These are phyloP conservation scores for Amitus sp. DNA, from an alignment of 2,888 invertebrate genomes.

Conservation along the genomic window DNA sequence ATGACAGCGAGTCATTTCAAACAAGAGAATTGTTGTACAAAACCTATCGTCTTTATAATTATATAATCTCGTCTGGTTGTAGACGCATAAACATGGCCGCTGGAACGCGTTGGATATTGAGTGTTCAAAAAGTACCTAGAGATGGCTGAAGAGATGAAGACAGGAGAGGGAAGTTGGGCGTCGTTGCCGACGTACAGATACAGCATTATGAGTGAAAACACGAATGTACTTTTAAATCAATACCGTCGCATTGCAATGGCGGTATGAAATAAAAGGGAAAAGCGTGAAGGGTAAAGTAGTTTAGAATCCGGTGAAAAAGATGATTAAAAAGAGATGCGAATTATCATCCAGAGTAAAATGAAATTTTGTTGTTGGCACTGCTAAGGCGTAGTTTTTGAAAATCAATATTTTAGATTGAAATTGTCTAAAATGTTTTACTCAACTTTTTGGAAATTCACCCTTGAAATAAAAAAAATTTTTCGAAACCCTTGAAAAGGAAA, in stretches of 20 bases:
- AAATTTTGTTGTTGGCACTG: no score
- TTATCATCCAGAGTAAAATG: no score
- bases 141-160: constrained; percentile 33
- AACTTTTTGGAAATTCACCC: no score
- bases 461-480: no score
- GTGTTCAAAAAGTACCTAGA: constrained; percentile 38
- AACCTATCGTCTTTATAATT: constrained; percentile 14
- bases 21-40: neutral
- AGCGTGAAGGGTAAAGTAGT: constrained; percentile 41
- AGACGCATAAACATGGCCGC: constrained; percentile 30
- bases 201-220: constrained; percentile 67
- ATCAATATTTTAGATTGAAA: no score
- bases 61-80: constrained; percentile 42
- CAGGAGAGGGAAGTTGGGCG: constrained; percentile 55
- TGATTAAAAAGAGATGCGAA: constrained; percentile 25
- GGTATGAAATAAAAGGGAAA: constrained; percentile 49
- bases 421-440: no score
- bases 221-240: constrained; percentile 67
- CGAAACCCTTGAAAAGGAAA: no score
- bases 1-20: neutral
- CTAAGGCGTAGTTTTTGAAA: no score
- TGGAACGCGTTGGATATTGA: constrained; percentile 31
- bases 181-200: constrained; percentile 63
- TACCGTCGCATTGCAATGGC: constrained; percentile 66
- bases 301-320: constrained; percentile 39